These are phyloP conservation scores for Mystacornis crossleyi DNA, from an alignment of 2,113 vertebrate genomes.

Conservation along the genomic window DNA sequence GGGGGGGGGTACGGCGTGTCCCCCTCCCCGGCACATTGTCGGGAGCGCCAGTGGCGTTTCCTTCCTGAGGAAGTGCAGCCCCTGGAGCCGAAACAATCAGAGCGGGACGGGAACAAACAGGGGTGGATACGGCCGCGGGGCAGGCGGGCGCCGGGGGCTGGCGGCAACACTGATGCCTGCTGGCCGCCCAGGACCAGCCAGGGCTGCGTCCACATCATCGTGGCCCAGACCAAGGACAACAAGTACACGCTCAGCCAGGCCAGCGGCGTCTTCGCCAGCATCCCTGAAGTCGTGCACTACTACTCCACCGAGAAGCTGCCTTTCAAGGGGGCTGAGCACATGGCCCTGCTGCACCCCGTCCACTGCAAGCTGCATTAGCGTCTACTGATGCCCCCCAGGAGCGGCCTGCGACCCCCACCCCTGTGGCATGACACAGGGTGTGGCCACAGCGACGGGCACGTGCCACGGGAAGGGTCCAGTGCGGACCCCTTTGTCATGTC, in stretches of 20 bases:
- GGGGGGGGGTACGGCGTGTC: background rate
- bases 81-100: conserved; percentile 73
- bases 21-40: conserved; percentile 50
- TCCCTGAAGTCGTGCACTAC: conserved; percentile 90
- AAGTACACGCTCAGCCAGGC: conserved; percentile 92
- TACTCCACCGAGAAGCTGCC: conserved; percentile 91
- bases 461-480: background rate
- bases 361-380: conserved; percentile 70
- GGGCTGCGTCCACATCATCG: conserved; percentile 95
- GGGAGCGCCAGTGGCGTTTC: conserved; percentile 57
- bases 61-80: conserved; percentile 79
- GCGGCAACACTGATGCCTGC: background rate
- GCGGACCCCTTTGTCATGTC: background rate
- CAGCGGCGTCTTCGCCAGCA: conserved; percentile 87
- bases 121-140: background rate
- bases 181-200: conserved; percentile 86
- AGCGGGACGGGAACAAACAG: conserved; percentile 29
- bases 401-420: background rate
- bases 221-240: conserved; percentile 93
- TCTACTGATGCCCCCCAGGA: background rate
- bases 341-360: conserved; percentile 90
- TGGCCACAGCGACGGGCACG: rapidly evolving
- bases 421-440: no score
- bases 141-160: background rate
- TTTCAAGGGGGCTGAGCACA: conserved; percentile 94